Conservation (phyloP, 1,140 invertebrate species). For the Drosophila leontia region DNA sequence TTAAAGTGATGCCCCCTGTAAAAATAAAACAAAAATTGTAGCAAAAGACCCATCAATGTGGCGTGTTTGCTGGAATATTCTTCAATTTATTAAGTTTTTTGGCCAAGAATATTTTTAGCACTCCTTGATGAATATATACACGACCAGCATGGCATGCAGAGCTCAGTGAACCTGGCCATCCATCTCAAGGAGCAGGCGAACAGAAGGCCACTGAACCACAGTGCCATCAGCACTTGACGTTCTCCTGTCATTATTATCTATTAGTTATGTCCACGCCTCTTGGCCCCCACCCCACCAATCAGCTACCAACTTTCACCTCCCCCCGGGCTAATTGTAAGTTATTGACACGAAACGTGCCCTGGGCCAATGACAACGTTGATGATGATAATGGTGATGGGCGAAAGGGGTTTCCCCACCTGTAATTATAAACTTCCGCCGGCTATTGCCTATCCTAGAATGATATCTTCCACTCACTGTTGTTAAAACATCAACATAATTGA, state of each 20-base stretch:
- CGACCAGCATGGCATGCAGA: constrained; percentile 19
- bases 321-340: constrained; percentile 63
- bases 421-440: constrained; percentile 62
- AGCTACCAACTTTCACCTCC: not conserved
- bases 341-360: constrained; percentile 63
- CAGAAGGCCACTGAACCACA: constrained; percentile 28
- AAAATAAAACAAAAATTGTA: constrained; percentile 6
- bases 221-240: constrained; percentile 42
- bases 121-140: constrained; percentile 38
- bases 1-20: not conserved
- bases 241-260: constrained; percentile 67
- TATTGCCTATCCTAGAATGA: constrained; percentile 8
- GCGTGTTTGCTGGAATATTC: constrained; percentile 6
- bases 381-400: constrained; percentile 1
- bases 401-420: constrained; percentile 46
- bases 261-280: constrained; percentile 55
- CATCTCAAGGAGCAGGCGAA: constrained; percentile 5
- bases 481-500: constrained; percentile 59
- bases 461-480: constrained; percentile 4
- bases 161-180: constrained; percentile 51
- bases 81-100: constrained; percentile 25
- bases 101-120: not conserved
- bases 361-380: constrained; percentile 28
- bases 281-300: not conserved
- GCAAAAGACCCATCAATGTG: constrained; percentile 2